Evolutionary conservation across 2,797 vertebrate species (phyloP), one percentile per base, ranked within the genome.

Genomic region (Discoglossus pictus): DNA sequence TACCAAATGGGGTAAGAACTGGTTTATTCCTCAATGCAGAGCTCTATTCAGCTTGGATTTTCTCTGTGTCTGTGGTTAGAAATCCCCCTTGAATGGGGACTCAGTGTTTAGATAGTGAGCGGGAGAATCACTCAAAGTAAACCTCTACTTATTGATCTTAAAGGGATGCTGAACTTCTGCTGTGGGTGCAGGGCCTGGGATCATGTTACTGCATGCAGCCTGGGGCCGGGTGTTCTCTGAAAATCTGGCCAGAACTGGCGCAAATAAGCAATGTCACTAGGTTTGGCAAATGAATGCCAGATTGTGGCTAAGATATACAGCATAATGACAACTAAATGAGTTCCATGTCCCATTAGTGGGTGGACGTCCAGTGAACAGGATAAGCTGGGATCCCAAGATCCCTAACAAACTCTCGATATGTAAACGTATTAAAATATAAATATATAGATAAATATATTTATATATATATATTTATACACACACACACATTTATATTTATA

Each of bases 231-330:
- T 64, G 58, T 46, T 51, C 56, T 69, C 39, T 18, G 73, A 40
- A 73, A 7, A 3, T 64, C 36, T 72, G 68, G 16, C 48, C 73
- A 58, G 72, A 65, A 74, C 76, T 0, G 15, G 72, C 70, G 58
- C 72, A 61, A 77, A 78, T 82, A 84, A 77, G 74, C 74, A 56
- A 73, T 43, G 61, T 27, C 61, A 70, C 68, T 60, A 18, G 72
- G 61, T 53, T 61, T 52, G 65, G 67, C 60, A 78, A 74, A 82
- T 81, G 77, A 81, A 81, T 77, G 74, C 77, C 75, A 78, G 76
- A 79, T 78, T 80, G 80, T 79, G 79, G 76, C 61, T 79, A 76
- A 75, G 65, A 78, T 74, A 81, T 80, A 75, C 78, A 83, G 85
- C 81, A 10, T 34, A 35, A 58, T 64, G 79, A 75, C 69, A 75